Base-by-base conservation (phyloP, 2,888 invertebrate species). In the Apodemia mormo region DNA sequence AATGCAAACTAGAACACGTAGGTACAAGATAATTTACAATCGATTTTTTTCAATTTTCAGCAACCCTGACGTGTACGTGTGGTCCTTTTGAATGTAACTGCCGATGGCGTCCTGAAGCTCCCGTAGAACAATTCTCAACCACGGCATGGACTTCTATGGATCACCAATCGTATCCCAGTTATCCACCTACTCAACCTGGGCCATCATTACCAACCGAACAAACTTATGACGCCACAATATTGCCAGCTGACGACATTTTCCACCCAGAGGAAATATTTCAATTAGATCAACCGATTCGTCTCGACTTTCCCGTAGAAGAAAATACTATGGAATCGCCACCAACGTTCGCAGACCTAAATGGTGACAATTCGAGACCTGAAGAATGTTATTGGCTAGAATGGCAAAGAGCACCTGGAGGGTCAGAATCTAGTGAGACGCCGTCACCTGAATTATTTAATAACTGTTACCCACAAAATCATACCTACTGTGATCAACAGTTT, bases 221-320 rank as follows among this genome's bases (percentile, higher is more conserved):
- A 56, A 87, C 93, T 33, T 95, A 94, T 87, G 96, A 96, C 78
- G 95, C 95, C 69, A 87, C 94, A 0, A 64, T 64, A 37, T 89
- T 95, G 37, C 94, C 95, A 65, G 92, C 94, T 0, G 94, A 95
- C 61, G 96, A 96, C 79, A 91, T 96, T 40, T 96, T 96, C 82
- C 96, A 96, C 80, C 96, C 96, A 0, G 96, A 96, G 81, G 96
- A 96, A 84, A 96, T 96, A 74, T 96, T 96, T 85, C 96, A 96
- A 82, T 85, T 96, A 71, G 96, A 96, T 79, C 96, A 96, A 80
- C 96, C 96, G 0, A 93, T 96, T 56, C 90, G 96, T 77, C 88
- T 95, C 0, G 96, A 96, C 78, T 95, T 94, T 75, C 87, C 93
- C 0, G 86, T 93, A 73, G 94, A 94, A 75, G 89, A 89, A 67